A percentile compares a stretch with the other conserved stretches of the same genome.
Conservation (phyloP, 2,113 vertebrate genomes). For the Heterotilapia buettikoferi region DNA sequence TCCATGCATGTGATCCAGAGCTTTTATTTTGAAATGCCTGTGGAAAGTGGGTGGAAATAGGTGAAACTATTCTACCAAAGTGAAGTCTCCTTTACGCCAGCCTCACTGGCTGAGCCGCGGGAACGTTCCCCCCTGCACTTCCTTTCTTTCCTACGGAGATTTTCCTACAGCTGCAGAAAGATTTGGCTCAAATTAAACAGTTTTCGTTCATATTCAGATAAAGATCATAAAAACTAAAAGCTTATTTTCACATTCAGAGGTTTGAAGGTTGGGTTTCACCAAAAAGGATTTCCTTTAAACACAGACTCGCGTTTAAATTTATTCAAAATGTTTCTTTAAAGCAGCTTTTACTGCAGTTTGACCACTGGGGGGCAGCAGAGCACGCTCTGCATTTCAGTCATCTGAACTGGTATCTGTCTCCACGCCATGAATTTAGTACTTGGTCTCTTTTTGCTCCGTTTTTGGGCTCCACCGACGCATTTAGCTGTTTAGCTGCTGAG, state of each 20-base stretch:
- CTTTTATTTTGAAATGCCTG: constrained; percentile 1
- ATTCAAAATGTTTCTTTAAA: not conserved
- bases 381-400: fast-evolving
- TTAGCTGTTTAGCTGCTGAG: not conserved
- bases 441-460: not conserved
- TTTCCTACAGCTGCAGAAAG: not conserved
- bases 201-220: not conserved
- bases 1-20: not conserved
- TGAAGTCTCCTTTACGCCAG: not conserved
- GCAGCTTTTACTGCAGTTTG: not conserved
- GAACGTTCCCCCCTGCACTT: not conserved
- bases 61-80: constrained; percentile 2
- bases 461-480: not conserved
- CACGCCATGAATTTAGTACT: fast-evolving
- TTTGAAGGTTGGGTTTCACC: not conserved
- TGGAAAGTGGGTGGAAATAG: not conserved
- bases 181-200: not conserved
- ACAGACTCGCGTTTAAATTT: not conserved
- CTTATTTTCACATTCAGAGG: not conserved
- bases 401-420: too few relatives aligned
- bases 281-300: not conserved
- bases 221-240: not conserved
- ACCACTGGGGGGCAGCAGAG: not conserved
- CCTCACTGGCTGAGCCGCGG: not conserved
- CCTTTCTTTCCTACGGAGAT: not conserved